Conservation (phyloP, 2,888 invertebrate species). For the Rhagium mordax region DNA sequence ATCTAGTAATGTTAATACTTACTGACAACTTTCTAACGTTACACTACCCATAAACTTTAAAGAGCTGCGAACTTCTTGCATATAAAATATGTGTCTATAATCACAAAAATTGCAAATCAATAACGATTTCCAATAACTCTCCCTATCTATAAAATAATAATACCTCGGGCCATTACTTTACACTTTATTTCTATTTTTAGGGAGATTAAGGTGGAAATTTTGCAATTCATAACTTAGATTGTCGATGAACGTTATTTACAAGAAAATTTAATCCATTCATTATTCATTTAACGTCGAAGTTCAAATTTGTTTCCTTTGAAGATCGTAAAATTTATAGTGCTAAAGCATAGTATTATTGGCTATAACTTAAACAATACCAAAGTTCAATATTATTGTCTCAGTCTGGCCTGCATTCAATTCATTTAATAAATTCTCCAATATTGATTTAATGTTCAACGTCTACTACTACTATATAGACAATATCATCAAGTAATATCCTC, state of each 20-base stretch:
- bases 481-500: constrained; percentile 64
- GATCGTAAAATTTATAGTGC: constrained; percentile 54
- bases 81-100: no score
- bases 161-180: neutral
- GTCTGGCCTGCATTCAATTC: constrained; percentile 48
- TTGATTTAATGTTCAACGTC: constrained; percentile 59
- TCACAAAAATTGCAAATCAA: no score
- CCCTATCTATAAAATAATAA: no score
- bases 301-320: constrained; percentile 51
- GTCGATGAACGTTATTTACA: neutral
- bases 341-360: constrained; percentile 55
- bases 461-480: constrained; percentile 57
- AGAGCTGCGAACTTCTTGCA: no score
- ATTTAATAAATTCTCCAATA: constrained; percentile 58
- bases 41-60: no score
- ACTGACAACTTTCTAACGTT: no score
- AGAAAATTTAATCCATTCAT: constrained; percentile 32
- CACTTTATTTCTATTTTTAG: neutral
- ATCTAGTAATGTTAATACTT: no score
- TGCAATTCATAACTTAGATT: neutral
- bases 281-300: constrained; percentile 49
- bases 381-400: constrained; percentile 55
- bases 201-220: neutral
- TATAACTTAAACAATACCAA: constrained; percentile 54
- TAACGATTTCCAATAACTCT: no score